Evolutionary conservation across 2,113 vertebrate genomes (phyloP).

Genomic region (Pao palembangensis): DNA sequence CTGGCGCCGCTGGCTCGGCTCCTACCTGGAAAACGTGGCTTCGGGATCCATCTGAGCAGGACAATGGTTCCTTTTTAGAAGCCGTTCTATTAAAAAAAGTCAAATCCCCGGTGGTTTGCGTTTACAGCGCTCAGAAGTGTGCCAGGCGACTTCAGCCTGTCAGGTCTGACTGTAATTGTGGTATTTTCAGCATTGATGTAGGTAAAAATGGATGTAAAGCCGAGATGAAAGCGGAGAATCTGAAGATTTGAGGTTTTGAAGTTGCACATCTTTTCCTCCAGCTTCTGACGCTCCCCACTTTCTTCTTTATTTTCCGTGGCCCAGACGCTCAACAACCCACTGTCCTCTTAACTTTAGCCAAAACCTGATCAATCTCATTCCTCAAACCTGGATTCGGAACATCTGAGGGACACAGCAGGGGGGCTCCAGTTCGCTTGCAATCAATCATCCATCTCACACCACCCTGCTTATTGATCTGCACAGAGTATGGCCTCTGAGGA

Average conservation of each 20-base stretch:
- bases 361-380: too few relatives aligned
- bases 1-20: not conserved
- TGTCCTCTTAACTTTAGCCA: too few relatives aligned
- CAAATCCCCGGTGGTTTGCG: slow-evolving; percentile 55
- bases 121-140: slow-evolving; percentile 48
- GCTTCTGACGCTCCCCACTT: too few relatives aligned
- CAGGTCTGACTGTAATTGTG: slow-evolving; percentile 26
- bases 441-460: too few relatives aligned
- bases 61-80: slow-evolving; percentile 65
- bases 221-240: slow-evolving; percentile 37
- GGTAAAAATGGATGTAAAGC: slow-evolving; percentile 21
- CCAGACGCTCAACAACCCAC: too few relatives aligned
- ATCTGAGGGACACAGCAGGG: too few relatives aligned
- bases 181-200: slow-evolving; percentile 24
- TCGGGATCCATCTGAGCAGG: slow-evolving; percentile 20
- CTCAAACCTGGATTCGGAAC: too few relatives aligned
- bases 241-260: slow-evolving; percentile 18
- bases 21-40: too few relatives aligned
- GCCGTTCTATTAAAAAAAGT: slow-evolving; percentile 53
- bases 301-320: too few relatives aligned
- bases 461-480: too few relatives aligned
- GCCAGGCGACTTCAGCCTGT: slow-evolving; percentile 58
- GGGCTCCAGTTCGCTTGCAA: too few relatives aligned
- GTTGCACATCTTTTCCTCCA: not conserved
- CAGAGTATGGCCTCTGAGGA: too few relatives aligned